phyloP scores from a whole-genome alignment of 2,888 invertebrate genomes.

The Trachelus iudaicus region DNA sequence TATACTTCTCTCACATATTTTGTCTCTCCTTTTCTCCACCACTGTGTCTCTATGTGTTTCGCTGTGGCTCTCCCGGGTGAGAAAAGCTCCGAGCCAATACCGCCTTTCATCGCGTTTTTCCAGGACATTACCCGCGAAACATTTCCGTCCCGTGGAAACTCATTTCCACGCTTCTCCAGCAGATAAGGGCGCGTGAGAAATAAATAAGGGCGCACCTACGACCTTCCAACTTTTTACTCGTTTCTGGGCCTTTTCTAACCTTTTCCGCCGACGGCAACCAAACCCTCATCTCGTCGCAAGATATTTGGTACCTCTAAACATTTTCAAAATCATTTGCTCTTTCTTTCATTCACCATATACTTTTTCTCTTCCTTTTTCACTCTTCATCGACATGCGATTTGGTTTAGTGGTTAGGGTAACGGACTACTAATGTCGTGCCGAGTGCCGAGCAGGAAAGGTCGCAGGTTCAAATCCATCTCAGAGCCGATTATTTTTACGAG shows the following conservation, averaged over 20 bases:
- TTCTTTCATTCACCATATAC: not conserved
- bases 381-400: fast-evolving
- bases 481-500: too few relatives aligned
- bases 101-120: not conserved
- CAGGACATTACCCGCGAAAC: not conserved
- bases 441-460: too few relatives aligned
- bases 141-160: not conserved
- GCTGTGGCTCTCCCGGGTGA: not conserved
- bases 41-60: not conserved
- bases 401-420: too few relatives aligned
- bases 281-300: not conserved
- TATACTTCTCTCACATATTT: not conserved
- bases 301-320: not conserved
- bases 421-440: too few relatives aligned
- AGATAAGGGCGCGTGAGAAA: not conserved
- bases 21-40: not conserved
- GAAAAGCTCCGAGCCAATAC: not conserved
- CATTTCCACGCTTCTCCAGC: not conserved
- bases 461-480: too few relatives aligned
- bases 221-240: not conserved
- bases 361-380: not conserved
- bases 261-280: not conserved
- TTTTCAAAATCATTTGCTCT: not conserved
- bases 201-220: not conserved
- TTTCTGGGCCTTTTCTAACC: not conserved